phyloP scores from a whole-genome alignment of 2,797 vertebrate genomes.

The Gymnodraco acuticeps region DNA sequence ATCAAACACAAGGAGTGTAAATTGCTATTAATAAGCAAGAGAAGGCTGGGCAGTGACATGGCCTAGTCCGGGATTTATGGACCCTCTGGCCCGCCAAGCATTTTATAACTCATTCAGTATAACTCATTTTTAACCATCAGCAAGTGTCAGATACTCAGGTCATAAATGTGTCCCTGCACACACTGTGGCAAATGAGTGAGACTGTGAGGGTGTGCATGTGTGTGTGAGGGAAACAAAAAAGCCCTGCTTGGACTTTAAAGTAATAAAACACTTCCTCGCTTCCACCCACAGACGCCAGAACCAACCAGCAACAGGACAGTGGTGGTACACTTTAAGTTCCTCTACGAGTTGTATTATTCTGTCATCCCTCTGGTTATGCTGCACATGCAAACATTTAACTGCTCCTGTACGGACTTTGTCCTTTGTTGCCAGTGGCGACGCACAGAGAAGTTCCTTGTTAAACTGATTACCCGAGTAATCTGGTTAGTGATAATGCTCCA shows the following conservation, averaged over 20 bases:
- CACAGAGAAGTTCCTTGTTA: not conserved
- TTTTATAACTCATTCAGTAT: conserved; percentile 66
- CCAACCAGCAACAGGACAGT: not conserved
- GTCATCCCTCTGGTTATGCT: conserved; percentile 1
- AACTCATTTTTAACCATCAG: conserved; percentile 72
- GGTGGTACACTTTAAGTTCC: conserved; percentile 8
- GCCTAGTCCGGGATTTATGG: conserved; percentile 68
- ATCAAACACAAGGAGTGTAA: conserved; percentile 78
- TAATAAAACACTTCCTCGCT: conserved; percentile 34
- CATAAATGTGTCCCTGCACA: conserved; percentile 67
- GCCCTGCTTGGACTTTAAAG: conserved; percentile 37
- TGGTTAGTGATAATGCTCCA: conserved; percentile 20
- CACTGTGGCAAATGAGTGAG: conserved; percentile 38
- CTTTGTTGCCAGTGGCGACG: conserved; percentile 12
- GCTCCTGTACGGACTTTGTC: conserved; percentile 35
- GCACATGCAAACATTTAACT: conserved; percentile 25
- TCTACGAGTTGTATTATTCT: conserved; percentile 32
- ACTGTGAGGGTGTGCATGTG: not conserved
- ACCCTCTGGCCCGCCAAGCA: conserved; percentile 42
- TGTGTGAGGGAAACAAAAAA: conserved; percentile 26
- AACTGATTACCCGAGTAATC: conserved; percentile 1
- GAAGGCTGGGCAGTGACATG: conserved; percentile 52
- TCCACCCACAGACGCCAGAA: not conserved
- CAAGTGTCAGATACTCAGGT: conserved; percentile 56
- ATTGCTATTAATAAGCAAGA: conserved; percentile 78